Conservation (phyloP, 2,888 invertebrate genomes). For the Epiblema foenella region DNA sequence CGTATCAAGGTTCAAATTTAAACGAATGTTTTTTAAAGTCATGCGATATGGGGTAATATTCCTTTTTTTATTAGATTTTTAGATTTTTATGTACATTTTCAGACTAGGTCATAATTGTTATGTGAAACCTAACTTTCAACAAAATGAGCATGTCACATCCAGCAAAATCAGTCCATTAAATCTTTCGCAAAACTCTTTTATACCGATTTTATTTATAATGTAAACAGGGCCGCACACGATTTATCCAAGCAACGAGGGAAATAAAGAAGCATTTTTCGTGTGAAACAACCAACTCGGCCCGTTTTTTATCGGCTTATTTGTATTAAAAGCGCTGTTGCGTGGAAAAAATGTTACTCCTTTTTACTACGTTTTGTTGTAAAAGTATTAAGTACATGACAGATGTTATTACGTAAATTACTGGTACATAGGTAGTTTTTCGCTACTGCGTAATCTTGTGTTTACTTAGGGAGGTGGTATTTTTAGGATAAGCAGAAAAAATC, state of each 20-base stretch:
- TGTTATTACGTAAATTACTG: conserved; percentile 46
- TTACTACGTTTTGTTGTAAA: conserved; percentile 45
- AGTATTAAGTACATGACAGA: conserved; percentile 46
- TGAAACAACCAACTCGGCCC: conserved; percentile 60
- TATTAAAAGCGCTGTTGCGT: conserved; percentile 62
- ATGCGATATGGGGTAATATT: no score
- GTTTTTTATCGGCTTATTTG: conserved; percentile 69
- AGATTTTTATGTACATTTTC: background rate
- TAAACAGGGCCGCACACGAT: conserved; percentile 57
- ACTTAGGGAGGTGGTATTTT: no score
- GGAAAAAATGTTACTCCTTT: conserved; percentile 58
- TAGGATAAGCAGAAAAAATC: no score
- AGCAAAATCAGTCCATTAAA: conserved; percentile 18
- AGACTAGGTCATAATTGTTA: background rate
- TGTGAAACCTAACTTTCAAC: background rate
- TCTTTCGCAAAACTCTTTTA: conserved; percentile 46
- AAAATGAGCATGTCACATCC: conserved; percentile 16
- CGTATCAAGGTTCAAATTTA: no score
- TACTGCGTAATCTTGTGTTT: no score
- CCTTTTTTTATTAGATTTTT: no score
- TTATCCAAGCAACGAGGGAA: conserved; percentile 60
- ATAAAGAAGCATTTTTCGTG: conserved; percentile 60
- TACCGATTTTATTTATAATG: conserved; percentile 62
- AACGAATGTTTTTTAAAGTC: no score
- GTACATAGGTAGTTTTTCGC: conserved; percentile 33